Evolutionary conservation across 2,113 vertebrate species (phyloP).

Genomic region (Pituophis catenifer): DNA sequence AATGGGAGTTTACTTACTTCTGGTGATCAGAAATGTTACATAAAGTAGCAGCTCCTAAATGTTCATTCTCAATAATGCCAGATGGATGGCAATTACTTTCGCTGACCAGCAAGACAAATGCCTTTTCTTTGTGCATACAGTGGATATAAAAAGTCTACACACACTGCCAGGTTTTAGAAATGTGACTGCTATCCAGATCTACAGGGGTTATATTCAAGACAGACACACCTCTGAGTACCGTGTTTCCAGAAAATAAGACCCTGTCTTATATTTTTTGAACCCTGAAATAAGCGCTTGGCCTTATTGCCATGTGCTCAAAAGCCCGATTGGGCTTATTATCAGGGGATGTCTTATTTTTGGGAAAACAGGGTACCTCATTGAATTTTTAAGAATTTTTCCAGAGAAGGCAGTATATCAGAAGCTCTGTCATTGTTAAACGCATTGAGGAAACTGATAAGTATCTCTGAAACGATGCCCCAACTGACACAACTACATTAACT

Average conservation of each 20-base stretch:
- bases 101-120: background rate
- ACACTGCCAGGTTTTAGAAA: background rate
- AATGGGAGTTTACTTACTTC: background rate
- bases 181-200: background rate
- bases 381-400: background rate
- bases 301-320: no score
- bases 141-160: background rate
- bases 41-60: background rate
- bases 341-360: no score
- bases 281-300: no score
- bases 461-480: background rate
- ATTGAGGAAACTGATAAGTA: background rate
- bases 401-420: background rate
- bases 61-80: background rate
- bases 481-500: background rate
- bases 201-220: background rate
- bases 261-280: no score
- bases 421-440: background rate
- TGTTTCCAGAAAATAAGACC: no score
- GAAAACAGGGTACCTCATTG: no score
- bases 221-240: no score
- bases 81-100: background rate
- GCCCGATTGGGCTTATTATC: no score
- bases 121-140: no score
- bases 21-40: background rate